Conservation (phyloP, 1,140 invertebrate genomes). For the Drosophila ohnishii region DNA sequence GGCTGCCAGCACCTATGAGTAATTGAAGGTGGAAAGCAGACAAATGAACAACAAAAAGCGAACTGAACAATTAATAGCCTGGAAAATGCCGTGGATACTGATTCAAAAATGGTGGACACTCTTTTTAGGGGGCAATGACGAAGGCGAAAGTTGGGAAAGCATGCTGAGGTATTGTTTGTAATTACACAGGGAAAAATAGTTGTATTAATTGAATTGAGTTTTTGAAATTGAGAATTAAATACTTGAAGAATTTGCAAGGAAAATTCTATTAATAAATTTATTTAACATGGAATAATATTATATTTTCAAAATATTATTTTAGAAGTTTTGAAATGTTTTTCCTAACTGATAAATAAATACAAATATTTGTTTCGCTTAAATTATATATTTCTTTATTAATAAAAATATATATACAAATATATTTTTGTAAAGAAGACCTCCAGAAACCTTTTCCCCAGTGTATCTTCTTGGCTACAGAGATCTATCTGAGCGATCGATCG, state of each 20-base stretch:
- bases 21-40: conserved; percentile 49
- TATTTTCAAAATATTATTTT: too few species aligned
- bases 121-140: conserved; percentile 42
- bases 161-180: conserved; percentile 33
- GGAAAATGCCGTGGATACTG: conserved; percentile 36
- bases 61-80: conserved; percentile 50
- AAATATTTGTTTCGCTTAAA: too few species aligned
- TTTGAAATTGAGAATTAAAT: not conserved
- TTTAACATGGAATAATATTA: not conserved
- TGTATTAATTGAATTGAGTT: not conserved
- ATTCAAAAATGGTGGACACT: conserved; percentile 38
- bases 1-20: conserved; percentile 41
- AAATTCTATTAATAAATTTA: not conserved
- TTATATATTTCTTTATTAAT: too few species aligned
- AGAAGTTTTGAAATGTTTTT: not conserved
- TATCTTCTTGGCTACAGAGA: not conserved
- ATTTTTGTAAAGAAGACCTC: not conserved
- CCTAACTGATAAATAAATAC: not conserved
- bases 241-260: not conserved
- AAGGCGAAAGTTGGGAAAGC: conserved; percentile 42
- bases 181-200: not conserved
- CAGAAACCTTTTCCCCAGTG: conserved; percentile 11
- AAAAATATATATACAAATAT: too few species aligned
- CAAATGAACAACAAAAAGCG: conserved; percentile 39
- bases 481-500: conserved; percentile 5